phyloP scores from a whole-genome alignment of 2,113 vertebrate genomes.

The Cynopterus brachyotis region DNA sequence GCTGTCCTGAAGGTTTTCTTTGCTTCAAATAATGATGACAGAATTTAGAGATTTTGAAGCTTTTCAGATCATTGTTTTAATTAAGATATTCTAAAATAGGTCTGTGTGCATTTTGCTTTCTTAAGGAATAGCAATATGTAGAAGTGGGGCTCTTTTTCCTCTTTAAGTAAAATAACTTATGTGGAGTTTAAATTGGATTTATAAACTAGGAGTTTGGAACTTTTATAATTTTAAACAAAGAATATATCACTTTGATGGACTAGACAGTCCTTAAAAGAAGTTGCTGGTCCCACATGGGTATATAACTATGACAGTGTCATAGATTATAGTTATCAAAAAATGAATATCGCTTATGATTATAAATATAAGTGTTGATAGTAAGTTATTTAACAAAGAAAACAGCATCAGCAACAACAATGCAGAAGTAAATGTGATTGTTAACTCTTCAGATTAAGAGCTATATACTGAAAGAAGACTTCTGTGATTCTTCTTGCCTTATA shows the following conservation, averaged over 20 bases:
- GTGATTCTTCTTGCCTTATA: not conserved
- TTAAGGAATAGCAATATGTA: not conserved
- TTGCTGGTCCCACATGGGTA: not conserved
- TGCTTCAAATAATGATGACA: slow-evolving; percentile 22
- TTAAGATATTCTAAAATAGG: slow-evolving; percentile 41
- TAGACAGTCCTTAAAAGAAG: not conserved
- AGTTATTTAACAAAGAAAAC: not conserved
- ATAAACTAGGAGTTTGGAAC: not conserved
- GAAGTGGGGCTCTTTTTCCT: not conserved
- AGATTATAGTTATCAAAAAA: slow-evolving; percentile 3
- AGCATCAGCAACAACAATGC: not conserved
- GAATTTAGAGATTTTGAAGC: slow-evolving; percentile 9
- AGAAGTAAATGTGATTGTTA: not conserved
- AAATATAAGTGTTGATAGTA: not conserved
- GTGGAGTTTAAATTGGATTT: slow-evolving; percentile 5
- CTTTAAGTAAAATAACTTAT: not conserved
- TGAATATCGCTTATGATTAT: not conserved
- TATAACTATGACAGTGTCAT: not conserved
- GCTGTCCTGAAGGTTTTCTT: slow-evolving; percentile 10
- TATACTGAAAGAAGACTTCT: not conserved
- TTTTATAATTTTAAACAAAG: not conserved
- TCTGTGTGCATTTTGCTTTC: not conserved
- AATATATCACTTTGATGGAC: not conserved
- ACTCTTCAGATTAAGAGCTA: not conserved
- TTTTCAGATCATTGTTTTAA: slow-evolving; percentile 41